These are phyloP conservation scores for Chelonus formosanus DNA, from an alignment of 2,888 invertebrate genomes.

Conservation along the genomic window DNA sequence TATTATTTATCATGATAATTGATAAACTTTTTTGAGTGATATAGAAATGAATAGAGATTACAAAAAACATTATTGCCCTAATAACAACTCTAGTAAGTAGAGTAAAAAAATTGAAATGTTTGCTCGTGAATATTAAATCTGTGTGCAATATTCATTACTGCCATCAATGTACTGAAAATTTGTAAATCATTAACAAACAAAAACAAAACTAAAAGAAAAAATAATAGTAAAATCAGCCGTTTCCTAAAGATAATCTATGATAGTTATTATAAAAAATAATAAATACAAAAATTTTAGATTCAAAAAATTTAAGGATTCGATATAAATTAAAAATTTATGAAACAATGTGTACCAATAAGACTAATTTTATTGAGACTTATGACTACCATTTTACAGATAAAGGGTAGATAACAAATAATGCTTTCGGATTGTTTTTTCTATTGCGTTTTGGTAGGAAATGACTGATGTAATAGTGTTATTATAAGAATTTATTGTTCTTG, in stretches of 20 bases:
- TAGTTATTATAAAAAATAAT: too few species aligned
- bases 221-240: neutral
- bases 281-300: too few species aligned
- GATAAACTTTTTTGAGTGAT: constrained; percentile 33
- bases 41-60: neutral
- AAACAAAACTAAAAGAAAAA: neutral
- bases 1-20: constrained; percentile 15
- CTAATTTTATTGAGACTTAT: constrained; percentile 40
- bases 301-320: too few species aligned
- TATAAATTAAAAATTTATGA: neutral
- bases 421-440: constrained; percentile 2
- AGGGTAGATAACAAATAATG: constrained; percentile 27
- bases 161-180: constrained; percentile 14
- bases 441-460: constrained; percentile 15
- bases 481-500: too few species aligned
- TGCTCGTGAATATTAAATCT: constrained; percentile 22
- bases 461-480: constrained; percentile 13
- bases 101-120: constrained; percentile 20
- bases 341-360: constrained; percentile 30
- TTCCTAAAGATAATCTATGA: too few species aligned
- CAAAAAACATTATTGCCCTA: too few species aligned
- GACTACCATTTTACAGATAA: constrained; percentile 39
- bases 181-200: neutral
- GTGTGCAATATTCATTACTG: constrained; percentile 36
- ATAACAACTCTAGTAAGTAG: constrained; percentile 13